Percentiles rank a stretch among this genome's conserved stretches.
Evolutionary conservation across 2,888 invertebrate genomes (phyloP).

Genomic region (Polyommatus icarus): DNA sequence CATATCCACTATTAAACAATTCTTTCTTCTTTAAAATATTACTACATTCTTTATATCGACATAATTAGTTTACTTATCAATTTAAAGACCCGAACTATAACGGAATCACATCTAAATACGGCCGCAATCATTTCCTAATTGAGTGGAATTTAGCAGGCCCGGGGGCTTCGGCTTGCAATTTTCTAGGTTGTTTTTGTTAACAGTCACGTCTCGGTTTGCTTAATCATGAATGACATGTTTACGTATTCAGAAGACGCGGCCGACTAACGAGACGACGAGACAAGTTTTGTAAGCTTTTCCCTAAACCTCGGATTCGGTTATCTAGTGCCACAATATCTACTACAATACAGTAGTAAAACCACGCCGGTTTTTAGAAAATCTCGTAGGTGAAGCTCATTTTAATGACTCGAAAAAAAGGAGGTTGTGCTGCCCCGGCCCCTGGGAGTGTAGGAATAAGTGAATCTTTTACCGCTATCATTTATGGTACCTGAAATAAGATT

Average conservation of each 20-base stretch:
- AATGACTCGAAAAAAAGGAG: no score
- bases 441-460: no score
- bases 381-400: no score
- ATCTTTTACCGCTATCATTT: no score
- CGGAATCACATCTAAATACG: neutral
- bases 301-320: conserved; percentile 69
- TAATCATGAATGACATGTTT: conserved; percentile 76
- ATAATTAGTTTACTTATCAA: neutral
- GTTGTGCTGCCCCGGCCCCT: no score
- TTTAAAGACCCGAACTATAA: neutral
- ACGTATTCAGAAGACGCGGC: conserved; percentile 72
- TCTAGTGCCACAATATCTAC: conserved; percentile 52
- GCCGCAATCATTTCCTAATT: conserved; percentile 20
- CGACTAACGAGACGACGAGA: conserved; percentile 75
- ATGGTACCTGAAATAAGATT: no score
- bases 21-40: neutral
- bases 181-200: conserved; percentile 59
- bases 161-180: conserved; percentile 36
- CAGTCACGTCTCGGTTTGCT: conserved; percentile 67
- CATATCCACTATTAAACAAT: no score
- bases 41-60: neutral
- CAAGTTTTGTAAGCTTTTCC: conserved; percentile 74
- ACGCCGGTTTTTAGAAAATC: no score
- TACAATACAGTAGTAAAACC: no score
- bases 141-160: conserved; percentile 29